Conservation (phyloP, 2,888 invertebrate species). For the Hypselothyrea guttata region DNA sequence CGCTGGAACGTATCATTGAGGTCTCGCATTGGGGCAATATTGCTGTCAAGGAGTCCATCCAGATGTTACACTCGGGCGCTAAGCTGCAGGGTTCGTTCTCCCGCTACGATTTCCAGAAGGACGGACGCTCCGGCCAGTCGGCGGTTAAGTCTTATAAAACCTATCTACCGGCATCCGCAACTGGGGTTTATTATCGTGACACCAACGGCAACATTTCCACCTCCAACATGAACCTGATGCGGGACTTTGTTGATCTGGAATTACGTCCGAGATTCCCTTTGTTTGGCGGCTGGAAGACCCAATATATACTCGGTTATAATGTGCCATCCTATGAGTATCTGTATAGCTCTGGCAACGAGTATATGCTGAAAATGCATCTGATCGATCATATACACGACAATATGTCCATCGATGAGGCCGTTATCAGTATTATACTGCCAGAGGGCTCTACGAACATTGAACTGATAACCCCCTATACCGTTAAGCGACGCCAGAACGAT, state of each 20-base stretch:
- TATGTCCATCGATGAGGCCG: conserved; percentile 95
- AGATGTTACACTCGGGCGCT: conserved; percentile 96
- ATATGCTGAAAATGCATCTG: conserved; percentile 94
- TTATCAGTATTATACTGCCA: conserved; percentile 95
- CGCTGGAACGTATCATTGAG: conserved; percentile 93
- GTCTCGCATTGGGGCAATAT: conserved; percentile 99
- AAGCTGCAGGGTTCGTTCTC: conserved; percentile 97
- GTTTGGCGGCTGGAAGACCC: conserved; percentile 99
- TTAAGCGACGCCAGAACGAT: conserved; percentile 88
- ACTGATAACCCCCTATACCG: conserved; percentile 90
- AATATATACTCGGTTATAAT: conserved; percentile 98
- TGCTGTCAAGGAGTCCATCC: conserved; percentile 96
- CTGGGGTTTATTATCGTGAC: conserved; percentile 97
- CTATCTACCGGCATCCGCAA: conserved; percentile 92
- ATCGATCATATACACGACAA: conserved; percentile 98
- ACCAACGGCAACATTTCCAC: conserved; percentile 99
- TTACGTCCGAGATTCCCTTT: conserved; percentile 98
- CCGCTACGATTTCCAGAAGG: conserved; percentile 97
- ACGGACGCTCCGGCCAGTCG: conserved; percentile 92
- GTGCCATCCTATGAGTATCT: conserved; percentile 98
- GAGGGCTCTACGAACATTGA: conserved; percentile 94
- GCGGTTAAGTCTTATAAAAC: conserved; percentile 96
- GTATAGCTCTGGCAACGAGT: conserved; percentile 90
- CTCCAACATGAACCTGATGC: conserved; percentile 92
- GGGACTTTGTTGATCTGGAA: conserved; percentile 97